These are phyloP conservation scores for Phataginus tricuspis DNA, from an alignment of 2,797 vertebrate species.

Conservation along the genomic window DNA sequence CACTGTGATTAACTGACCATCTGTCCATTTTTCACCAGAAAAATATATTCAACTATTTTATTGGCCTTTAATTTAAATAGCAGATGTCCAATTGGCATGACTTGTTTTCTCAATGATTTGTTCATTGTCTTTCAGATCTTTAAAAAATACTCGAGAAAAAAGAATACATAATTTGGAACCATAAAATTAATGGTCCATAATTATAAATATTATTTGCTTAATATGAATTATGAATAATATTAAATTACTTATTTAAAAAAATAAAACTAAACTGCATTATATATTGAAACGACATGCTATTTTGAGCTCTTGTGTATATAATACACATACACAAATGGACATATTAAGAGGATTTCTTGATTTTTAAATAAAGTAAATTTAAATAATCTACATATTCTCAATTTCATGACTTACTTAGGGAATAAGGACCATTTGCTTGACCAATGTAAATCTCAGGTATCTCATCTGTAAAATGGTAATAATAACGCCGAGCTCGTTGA, in stretches of 20 bases:
- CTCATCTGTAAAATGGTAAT: background rate
- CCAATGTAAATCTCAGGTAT: background rate
- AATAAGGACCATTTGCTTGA: background rate
- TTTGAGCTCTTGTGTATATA: background rate
- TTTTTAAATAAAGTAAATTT: background rate
- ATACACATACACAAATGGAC: background rate
- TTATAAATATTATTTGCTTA: background rate
- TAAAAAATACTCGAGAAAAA: background rate
- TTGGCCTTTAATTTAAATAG: background rate
- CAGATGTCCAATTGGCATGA: background rate
- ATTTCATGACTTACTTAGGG: background rate
- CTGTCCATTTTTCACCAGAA: slow-evolving; percentile 27
- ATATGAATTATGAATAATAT: background rate
- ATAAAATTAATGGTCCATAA: background rate
- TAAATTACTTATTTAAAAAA: background rate
- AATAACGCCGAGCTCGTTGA: background rate
- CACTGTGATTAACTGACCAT: slow-evolving; percentile 13
- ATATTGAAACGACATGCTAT: background rate
- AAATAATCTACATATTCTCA: background rate
- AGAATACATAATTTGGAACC: background rate
- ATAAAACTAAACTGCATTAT: background rate
- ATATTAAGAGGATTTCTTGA: background rate
- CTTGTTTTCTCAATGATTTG: background rate
- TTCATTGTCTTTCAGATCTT: background rate
- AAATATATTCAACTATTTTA: background rate